Base-by-base conservation (phyloP, 2,797 vertebrate genomes). In the Amblyopsis hoosieri region DNA sequence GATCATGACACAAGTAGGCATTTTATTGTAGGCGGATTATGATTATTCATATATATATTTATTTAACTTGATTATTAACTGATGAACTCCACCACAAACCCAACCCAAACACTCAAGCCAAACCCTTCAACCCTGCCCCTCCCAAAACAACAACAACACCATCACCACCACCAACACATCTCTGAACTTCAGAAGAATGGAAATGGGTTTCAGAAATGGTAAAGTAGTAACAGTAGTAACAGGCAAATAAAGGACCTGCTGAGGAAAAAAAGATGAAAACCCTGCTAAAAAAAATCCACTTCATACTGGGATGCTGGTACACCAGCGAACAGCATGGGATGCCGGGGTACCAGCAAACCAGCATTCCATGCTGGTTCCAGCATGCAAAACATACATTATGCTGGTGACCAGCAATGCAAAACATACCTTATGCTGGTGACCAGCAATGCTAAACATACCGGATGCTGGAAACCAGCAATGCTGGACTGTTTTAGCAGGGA, bases 201-300 rank as follows among this genome's bases (percentile, higher is more conserved):
- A 80, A 62, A 70, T 50, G 60, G 74, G 64, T 64, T 74, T 69
- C 47, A 57, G 61, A 56, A 69, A 61, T 62, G 60, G 68, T 85
- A 60, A 62, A 80, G 69, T 70, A 76, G 54, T 73, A 70, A 65
- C 76, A 4, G 10, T 12, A 49, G 48, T 14, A 48, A 14, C 12
- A 78, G 70, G 70, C 23, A 56, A 52, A 55, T 54, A 48, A 78
- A 82, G 66, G 66, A 74, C 76, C 82, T 74, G 76, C 57, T 55
- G 58, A 54, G 14, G 51, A 49, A 69, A 56, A 19, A 54, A 55
- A 19, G 42, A 57, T 12, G 9, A 65, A 74, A 60, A 29, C 23
- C 23, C 23, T 29, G 23, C 23, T 29, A 4, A 29, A 29, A 19
- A 17, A 88, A 87, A 85, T 87, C 91, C 87, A 65, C 66, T 60